Percentiles rank a stretch among this genome's conserved stretches.
phyloP scores from a whole-genome alignment of 2,113 vertebrate species.

The Nibea albiflora region DNA sequence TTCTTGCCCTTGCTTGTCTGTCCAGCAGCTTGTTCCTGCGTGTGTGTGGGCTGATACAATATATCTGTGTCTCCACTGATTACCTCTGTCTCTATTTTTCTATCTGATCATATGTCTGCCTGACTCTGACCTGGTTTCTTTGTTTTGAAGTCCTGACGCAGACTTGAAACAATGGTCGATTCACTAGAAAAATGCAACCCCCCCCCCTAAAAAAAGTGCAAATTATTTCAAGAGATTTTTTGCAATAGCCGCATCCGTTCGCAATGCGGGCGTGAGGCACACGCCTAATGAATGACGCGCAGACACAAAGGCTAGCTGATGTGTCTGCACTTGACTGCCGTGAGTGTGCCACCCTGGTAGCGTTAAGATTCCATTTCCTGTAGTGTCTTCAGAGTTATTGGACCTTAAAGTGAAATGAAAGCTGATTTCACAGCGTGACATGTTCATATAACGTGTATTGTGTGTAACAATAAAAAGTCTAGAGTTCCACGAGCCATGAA shows the following conservation, averaged over 20 bases:
- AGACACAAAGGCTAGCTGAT: conserved; percentile 3
- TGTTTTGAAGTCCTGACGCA: conserved; percentile 30
- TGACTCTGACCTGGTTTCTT: conserved; percentile 21
- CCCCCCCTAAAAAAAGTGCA: background rate
- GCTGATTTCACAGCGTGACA: conserved; percentile 1
- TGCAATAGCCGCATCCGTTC: background rate
- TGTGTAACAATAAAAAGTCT: conserved; percentile 2
- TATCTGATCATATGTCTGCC: conserved; percentile 47
- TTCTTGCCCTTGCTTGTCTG: background rate
- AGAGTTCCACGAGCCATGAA: background rate
- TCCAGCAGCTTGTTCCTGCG: background rate
- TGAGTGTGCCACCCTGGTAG: background rate
- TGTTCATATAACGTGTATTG: background rate
- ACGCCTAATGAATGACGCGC: background rate
- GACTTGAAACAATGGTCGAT: background rate
- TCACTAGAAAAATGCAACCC: background rate
- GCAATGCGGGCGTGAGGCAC: background rate
- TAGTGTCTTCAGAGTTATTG: background rate
- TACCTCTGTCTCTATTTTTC: conserved; percentile 1
- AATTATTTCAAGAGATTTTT: conserved; percentile 2
- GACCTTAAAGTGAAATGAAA: conserved; percentile 8
- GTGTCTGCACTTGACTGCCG: background rate
- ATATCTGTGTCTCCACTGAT: conserved; percentile 29
- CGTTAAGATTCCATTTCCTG: conserved; percentile 8
- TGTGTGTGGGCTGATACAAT: conserved; percentile 11